These are phyloP conservation scores for Crematogaster levior DNA, from an alignment of 2,888 invertebrate species.

Conservation along the genomic window DNA sequence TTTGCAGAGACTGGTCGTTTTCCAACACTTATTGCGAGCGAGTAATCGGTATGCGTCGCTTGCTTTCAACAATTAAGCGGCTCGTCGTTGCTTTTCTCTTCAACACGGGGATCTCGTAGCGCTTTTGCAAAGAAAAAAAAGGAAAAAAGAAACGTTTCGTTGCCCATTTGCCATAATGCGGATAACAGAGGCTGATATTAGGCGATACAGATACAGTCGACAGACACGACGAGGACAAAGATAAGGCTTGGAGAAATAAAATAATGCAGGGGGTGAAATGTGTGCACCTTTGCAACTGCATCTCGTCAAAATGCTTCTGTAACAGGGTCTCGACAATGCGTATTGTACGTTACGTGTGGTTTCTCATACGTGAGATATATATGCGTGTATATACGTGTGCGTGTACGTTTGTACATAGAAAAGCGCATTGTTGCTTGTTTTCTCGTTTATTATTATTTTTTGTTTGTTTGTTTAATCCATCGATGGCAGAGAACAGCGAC, in stretches of 20 bases:
- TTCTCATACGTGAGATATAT: slow-evolving; percentile 1
- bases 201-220: slow-evolving; percentile 66
- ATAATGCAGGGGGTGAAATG: slow-evolving; percentile 20
- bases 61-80: slow-evolving; percentile 34
- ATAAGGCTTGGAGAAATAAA: slow-evolving; percentile 33
- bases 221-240: slow-evolving; percentile 47
- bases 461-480: slow-evolving; percentile 61
- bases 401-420: slow-evolving; percentile 21
- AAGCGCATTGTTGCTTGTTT: slow-evolving; percentile 32
- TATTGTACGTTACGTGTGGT: background rate
- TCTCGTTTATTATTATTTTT: slow-evolving; percentile 15
- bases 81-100: slow-evolving; percentile 48
- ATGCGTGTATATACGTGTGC: slow-evolving; percentile 8
- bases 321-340: background rate
- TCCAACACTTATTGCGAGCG: slow-evolving; percentile 31
- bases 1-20: background rate
- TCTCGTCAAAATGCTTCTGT: background rate
- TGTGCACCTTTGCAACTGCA: slow-evolving; percentile 1
- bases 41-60: slow-evolving; percentile 18
- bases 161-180: slow-evolving; percentile 57
- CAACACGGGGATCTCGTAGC: slow-evolving; percentile 58
- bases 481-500: slow-evolving; percentile 73
- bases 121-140: slow-evolving; percentile 45
- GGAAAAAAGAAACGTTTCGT: slow-evolving; percentile 42
- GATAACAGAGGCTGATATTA: slow-evolving; percentile 60